Percentiles rank a stretch among this genome's conserved stretches.
phyloP scores from a whole-genome alignment of 1,140 invertebrate species.

The Colletes latitarsis region DNA sequence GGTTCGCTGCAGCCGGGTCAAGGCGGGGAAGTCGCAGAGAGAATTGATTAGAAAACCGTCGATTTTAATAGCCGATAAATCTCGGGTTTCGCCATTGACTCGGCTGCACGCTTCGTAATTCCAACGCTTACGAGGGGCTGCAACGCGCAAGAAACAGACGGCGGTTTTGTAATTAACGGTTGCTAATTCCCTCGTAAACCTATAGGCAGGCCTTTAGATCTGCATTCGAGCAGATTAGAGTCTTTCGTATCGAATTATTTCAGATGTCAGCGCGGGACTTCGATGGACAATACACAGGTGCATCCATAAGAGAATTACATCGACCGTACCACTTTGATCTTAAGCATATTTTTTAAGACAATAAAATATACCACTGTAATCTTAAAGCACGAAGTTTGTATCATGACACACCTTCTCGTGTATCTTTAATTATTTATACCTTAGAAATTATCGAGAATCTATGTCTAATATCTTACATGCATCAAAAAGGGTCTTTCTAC shows the following conservation, averaged over 20 bases:
- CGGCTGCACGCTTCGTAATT: constrained; percentile 28
- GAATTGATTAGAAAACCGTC: constrained; percentile 54
- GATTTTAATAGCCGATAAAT: constrained; percentile 53
- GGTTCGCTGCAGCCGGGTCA: constrained; percentile 16
- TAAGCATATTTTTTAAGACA: too few relatives aligned
- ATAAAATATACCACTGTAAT: too few relatives aligned
- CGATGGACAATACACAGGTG: neutral
- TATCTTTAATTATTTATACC: too few relatives aligned
- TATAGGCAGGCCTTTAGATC: constrained; percentile 5
- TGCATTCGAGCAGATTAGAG: neutral
- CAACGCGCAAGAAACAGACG: constrained; percentile 29
- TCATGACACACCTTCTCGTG: too few relatives aligned
- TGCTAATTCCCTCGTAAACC: constrained; percentile 49
- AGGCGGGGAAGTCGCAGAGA: constrained; percentile 28
- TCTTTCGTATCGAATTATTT: constrained; percentile 11
- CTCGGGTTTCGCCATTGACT: constrained; percentile 42
- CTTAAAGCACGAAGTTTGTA: too few relatives aligned
- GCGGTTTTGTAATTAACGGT: constrained; percentile 49
- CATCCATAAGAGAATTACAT: too few relatives aligned
- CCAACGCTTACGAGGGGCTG: constrained; percentile 4
- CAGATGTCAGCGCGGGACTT: neutral
- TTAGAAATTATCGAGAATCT: too few relatives aligned
- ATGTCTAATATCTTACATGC: too few relatives aligned
- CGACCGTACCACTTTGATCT: too few relatives aligned
- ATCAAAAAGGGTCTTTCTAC: too few relatives aligned